These are phyloP conservation scores for Pachliopta kotzebuea DNA, from an alignment of 2,888 invertebrate species.

Conservation along the genomic window DNA sequence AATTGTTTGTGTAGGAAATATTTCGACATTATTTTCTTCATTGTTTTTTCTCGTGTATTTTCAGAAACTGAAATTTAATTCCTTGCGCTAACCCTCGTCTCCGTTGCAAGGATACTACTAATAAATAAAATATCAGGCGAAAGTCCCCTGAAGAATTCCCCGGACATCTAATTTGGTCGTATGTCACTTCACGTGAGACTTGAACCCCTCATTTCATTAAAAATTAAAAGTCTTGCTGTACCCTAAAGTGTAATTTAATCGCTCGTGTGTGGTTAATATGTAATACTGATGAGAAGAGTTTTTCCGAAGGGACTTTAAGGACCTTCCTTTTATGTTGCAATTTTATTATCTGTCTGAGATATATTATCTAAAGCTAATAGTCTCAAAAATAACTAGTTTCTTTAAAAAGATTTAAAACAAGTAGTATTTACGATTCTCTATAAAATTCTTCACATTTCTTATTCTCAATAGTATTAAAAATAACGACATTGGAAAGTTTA, in stretches of 20 bases:
- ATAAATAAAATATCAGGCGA: slow-evolving; percentile 19
- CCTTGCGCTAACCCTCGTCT: slow-evolving; percentile 17
- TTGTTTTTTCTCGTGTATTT: background rate
- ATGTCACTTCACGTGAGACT: slow-evolving; percentile 15
- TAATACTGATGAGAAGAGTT: no score
- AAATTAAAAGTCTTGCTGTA: slow-evolving; percentile 11
- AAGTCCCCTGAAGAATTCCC: slow-evolving; percentile 9
- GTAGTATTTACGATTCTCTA: no score
- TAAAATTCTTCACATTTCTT: no score
- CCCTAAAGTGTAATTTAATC: background rate
- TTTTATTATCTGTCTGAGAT: no score
- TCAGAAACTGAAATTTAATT: slow-evolving; percentile 5
- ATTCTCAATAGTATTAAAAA: no score
- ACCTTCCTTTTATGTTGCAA: no score
- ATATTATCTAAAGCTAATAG: no score
- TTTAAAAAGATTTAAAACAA: no score
- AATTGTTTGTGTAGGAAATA: background rate
- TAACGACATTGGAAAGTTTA: background rate
- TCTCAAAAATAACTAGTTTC: no score
- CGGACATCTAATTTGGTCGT: slow-evolving; percentile 13
- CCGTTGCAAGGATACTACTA: slow-evolving; percentile 11
- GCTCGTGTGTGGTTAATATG: background rate
- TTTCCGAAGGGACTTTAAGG: no score
- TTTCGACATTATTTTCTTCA: background rate
- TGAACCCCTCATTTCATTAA: slow-evolving; percentile 9